phyloP scores from a whole-genome alignment of 1,140 invertebrate species.

The Pogonomyrmex californicus region DNA sequence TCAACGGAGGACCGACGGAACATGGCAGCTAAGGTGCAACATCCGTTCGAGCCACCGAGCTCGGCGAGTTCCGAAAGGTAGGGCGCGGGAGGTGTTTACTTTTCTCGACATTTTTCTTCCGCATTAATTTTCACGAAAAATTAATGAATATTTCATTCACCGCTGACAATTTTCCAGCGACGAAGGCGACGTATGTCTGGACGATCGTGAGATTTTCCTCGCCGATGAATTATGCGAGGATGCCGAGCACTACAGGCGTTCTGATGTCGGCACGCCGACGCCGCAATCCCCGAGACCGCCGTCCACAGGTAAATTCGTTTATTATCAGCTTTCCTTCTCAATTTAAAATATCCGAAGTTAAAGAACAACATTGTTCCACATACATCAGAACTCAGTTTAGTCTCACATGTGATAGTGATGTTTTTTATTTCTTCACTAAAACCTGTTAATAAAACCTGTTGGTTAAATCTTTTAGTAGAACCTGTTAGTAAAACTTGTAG shows the following conservation, averaged over 20 bases:
- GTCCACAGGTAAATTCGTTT: conserved; percentile 88
- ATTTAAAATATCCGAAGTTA: not conserved
- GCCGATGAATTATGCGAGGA: conserved; percentile 88
- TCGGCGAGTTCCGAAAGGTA: conserved; percentile 95
- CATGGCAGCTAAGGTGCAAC: conserved; percentile 91
- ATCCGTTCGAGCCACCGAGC: conserved; percentile 91
- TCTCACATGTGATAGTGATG: not conserved
- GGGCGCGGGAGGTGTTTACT: too few relatives aligned
- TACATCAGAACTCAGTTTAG: not conserved
- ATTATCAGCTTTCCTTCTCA: too few relatives aligned
- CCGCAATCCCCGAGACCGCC: conserved; percentile 90
- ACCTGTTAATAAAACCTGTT: not conserved
- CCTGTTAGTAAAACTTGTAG: not conserved
- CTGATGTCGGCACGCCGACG: conserved; percentile 87
- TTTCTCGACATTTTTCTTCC: not conserved
- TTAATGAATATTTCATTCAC: not conserved
- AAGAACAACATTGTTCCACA: not conserved
- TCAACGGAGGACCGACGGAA: not conserved
- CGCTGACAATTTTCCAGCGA: conserved; percentile 74
- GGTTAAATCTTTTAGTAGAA: not conserved
- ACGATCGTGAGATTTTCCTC: conserved; percentile 88
- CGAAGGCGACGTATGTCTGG: conserved; percentile 87
- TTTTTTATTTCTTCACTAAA: not conserved
- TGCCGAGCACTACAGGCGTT: conserved; percentile 84
- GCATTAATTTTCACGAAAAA: not conserved